Percentiles rank a stretch among this genome's conserved stretches.
Evolutionary conservation across 2,113 vertebrate species (phyloP).

Genomic region (Orycteropus afer): DNA sequence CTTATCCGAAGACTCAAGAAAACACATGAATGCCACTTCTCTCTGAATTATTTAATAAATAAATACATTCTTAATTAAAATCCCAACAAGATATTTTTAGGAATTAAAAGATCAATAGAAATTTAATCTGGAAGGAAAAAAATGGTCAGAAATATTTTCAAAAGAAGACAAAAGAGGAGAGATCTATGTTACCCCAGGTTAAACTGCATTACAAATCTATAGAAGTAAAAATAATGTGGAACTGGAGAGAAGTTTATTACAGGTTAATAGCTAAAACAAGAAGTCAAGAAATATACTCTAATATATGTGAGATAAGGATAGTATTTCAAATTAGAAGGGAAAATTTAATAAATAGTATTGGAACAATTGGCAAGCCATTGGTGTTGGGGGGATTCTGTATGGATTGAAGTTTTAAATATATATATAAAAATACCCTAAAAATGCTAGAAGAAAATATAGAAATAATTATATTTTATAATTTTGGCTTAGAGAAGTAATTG

Average conservation of each 20-base stretch:
- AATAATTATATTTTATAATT: neutral
- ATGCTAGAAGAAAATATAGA: neutral
- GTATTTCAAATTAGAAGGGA: neutral
- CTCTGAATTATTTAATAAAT: neutral
- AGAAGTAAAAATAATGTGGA: neutral
- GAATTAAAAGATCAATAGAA: neutral
- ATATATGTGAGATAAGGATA: neutral
- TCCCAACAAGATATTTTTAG: neutral
- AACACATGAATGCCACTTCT: neutral
- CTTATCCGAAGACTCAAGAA: neutral
- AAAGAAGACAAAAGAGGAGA: neutral
- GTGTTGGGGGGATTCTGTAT: neutral
- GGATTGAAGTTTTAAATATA: neutral
- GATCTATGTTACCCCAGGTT: neutral
- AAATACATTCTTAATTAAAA: neutral
- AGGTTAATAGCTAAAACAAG: neutral
- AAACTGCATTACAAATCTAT: neutral
- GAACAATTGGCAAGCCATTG: neutral
- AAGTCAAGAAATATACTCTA: neutral
- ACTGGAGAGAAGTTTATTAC: neutral
- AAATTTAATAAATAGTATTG: neutral
- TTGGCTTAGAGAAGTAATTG: neutral
- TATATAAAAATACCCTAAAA: neutral
- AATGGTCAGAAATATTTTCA: neutral
- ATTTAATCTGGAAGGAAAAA: neutral